These are phyloP conservation scores for Agonopterix subpropinquella DNA, from an alignment of 2,888 invertebrate genomes.

Conservation along the genomic window DNA sequence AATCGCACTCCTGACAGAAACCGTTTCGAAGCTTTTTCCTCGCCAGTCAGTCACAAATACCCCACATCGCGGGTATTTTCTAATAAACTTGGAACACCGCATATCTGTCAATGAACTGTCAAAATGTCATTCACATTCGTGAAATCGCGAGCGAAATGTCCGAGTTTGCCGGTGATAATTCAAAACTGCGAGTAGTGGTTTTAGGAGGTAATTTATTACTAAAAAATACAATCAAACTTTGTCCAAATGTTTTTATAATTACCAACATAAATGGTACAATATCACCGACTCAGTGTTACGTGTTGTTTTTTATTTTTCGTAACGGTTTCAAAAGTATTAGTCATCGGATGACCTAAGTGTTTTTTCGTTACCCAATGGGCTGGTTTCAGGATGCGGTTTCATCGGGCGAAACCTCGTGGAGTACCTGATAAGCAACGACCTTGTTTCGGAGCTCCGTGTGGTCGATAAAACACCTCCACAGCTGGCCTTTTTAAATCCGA, in stretches of 20 bases:
- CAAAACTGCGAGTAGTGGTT: conserved; percentile 63
- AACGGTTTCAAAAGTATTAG: conserved; percentile 61
- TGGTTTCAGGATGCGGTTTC: conserved; percentile 90
- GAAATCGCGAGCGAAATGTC: conserved; percentile 58
- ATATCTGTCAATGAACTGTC: conserved; percentile 29
- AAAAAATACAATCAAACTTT: background rate
- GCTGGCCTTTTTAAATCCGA: conserved; percentile 90
- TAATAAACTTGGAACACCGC: too few species aligned
- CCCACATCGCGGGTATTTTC: too few species aligned
- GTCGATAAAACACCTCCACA: conserved; percentile 96
- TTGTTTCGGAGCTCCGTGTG: conserved; percentile 84
- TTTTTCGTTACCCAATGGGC: conserved; percentile 30
- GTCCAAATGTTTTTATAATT: background rate
- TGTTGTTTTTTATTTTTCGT: conserved; percentile 28
- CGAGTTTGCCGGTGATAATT: conserved; percentile 61
- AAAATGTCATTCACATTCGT: conserved; percentile 26
- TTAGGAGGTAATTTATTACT: conserved; percentile 55
- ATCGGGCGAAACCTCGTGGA: conserved; percentile 92
- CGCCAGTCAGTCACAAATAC: too few species aligned
- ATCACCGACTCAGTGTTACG: background rate
- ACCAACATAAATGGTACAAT: too few species aligned
- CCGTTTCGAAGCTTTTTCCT: too few species aligned
- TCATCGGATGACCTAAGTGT: conserved; percentile 43
- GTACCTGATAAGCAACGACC: conserved; percentile 85
- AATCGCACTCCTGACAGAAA: too few species aligned